Conservation (phyloP, 2,888 invertebrate species). For the Seira sanloemensis region DNA sequence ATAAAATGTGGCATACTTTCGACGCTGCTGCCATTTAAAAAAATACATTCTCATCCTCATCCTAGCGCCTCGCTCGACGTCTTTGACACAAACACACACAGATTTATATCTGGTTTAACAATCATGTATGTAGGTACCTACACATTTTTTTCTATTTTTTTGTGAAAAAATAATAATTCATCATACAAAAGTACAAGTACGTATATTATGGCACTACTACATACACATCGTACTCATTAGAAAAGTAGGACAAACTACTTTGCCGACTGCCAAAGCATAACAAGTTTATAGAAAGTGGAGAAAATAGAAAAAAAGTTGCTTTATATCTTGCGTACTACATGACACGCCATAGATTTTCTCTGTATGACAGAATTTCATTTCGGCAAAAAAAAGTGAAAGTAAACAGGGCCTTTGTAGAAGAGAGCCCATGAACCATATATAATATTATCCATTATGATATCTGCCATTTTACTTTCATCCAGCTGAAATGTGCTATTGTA, state of each 20-base stretch:
- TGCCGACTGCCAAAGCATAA: background rate
- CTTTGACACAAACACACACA: no score
- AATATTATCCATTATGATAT: background rate
- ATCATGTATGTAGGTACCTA: no score
- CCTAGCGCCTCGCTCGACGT: no score
- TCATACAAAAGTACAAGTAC: background rate
- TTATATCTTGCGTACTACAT: background rate
- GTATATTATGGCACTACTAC: background rate
- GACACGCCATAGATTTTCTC: background rate
- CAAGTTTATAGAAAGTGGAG: background rate
- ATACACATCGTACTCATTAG: constrained; percentile 14
- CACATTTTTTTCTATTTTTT: background rate
- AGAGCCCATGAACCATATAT: no score
- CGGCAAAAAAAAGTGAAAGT: constrained; percentile 19
- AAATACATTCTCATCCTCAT: no score
- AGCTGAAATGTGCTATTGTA: background rate
- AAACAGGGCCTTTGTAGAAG: constrained; percentile 4
- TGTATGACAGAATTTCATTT: background rate
- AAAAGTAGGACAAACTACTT: constrained; percentile 40
- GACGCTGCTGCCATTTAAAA: no score
- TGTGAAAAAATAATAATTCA: background rate
- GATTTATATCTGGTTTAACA: no score
- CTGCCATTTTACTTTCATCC: background rate
- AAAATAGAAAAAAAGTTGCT: background rate
- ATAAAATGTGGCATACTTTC: background rate